Percentiles rank a stretch among this genome's conserved stretches.
Conservation (phyloP, 1,140 invertebrate genomes). For the Anoplolepis gracilipes region DNA sequence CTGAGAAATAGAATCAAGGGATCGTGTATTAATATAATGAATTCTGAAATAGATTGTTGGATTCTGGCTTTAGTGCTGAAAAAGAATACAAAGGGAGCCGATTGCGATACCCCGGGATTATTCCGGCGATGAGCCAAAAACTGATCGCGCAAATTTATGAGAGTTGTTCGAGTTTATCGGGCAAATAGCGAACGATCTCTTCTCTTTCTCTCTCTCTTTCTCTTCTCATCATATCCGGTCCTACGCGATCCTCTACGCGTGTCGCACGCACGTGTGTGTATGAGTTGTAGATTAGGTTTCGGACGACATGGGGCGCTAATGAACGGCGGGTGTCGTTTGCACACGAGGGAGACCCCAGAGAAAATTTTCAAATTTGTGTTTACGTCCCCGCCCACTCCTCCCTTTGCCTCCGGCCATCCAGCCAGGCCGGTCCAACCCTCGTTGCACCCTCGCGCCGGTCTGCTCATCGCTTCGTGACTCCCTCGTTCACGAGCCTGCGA, state of each 20-base stretch:
- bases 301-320: conserved; percentile 78
- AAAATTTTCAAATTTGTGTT: conserved; percentile 76
- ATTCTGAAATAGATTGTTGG: neutral
- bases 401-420: neutral
- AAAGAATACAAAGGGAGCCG: neutral
- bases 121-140: conserved; percentile 65
- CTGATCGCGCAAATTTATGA: conserved; percentile 78
- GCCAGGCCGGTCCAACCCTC: conserved; percentile 30
- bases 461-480: neutral
- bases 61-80: neutral
- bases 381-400: conserved; percentile 47
- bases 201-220: no score
- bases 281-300: conserved; percentile 75
- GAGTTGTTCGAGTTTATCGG: conserved; percentile 74
- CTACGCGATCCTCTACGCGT: conserved; percentile 46
- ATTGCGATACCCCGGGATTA: neutral
- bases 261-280: conserved; percentile 40
- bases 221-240: neutral
- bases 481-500: conserved; percentile 29
- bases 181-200: conserved; percentile 66
- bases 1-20: neutral
- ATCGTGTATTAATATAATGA: neutral
- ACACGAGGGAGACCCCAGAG: conserved; percentile 62
- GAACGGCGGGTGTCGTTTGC: conserved; percentile 80
- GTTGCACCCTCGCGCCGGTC: neutral